Base-by-base conservation (phyloP, 1,140 invertebrate genomes). In the Euwallacea fornicatus region DNA sequence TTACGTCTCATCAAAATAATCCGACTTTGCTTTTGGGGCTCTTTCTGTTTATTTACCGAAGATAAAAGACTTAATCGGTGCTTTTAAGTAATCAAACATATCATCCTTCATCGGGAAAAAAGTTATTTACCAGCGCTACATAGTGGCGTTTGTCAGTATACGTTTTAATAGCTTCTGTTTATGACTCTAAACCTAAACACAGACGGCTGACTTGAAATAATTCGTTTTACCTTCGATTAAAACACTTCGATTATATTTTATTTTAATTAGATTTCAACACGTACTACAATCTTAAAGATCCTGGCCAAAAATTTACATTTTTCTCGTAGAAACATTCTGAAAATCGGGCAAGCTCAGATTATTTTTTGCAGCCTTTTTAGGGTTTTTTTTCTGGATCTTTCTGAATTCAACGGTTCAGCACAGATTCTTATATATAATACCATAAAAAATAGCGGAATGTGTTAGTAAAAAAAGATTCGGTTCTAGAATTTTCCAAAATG, bases 51-150 rank as follows among this genome's bases (percentile, higher is more conserved):
- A 77, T 78, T 78, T 78, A 74, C 72, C 69, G 66, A 74, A 78
- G 76, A 78, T 78, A 76, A 78, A 78, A 78, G 76, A 78, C 76
- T 78, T 75, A 78, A 78, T 78, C 76, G 75, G 76, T 71, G 68
- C 74, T 74, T 78, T 75, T 73, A 76, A 78, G 75, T 76, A 78
- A 78, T 76, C 76, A 78, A 78, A 78, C 76, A 78, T 68, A 73
- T 74, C 74, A 76, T 75, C 76, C 73, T 73, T 75, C 72, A 74
- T 72, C 63, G 42, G 62, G 66, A 67, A 72, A 72, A 72, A 72
- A 72, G 71, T 72, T 71, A 71, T 71, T 71, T 67, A 65, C 58
- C 59, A 47, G 63, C 55, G 46, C 61, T 66, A 61, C 63, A 63
- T 63, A 63, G 50, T 66, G 54, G 47, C 64, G 70, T 71, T 71